These are phyloP conservation scores for Pterois miles DNA, from an alignment of 2,797 vertebrate species.

Conservation along the genomic window DNA sequence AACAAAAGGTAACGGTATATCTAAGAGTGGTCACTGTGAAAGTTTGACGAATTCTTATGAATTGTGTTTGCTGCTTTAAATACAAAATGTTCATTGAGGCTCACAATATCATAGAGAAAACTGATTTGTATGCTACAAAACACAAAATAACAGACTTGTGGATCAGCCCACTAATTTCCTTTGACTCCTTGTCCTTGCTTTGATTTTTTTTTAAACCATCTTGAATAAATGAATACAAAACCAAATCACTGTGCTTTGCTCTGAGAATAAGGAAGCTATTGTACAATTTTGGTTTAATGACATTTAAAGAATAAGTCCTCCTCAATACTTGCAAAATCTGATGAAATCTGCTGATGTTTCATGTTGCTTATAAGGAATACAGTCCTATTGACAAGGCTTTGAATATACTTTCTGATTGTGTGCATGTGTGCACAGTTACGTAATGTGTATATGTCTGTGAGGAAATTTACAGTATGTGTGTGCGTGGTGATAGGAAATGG, in stretches of 20 bases:
- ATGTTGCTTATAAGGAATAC: neutral
- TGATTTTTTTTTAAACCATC: neutral
- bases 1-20: neutral
- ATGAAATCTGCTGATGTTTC: constrained; percentile 15
- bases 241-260: neutral
- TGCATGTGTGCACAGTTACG: constrained; percentile 10
- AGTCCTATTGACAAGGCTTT: constrained; percentile 1
- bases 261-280: neutral
- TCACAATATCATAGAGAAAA: neutral
- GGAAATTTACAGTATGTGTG: constrained; percentile 42
- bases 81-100: neutral
- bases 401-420: constrained; percentile 3
- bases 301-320: neutral
- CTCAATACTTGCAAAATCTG: neutral
- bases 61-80: neutral
- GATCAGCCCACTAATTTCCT: neutral
- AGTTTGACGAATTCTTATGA: neutral
- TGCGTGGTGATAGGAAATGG: constrained; percentile 50
- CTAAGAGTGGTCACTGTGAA: no score
- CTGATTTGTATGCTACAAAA: neutral
- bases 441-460: constrained; percentile 31
- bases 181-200: neutral
- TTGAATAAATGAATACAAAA: neutral
- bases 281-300: neutral
- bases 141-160: neutral